Evolutionary conservation across 2,113 vertebrate genomes (phyloP), one percentile per base, ranked within the genome.

Genomic region (Platysteira castanea): DNA sequence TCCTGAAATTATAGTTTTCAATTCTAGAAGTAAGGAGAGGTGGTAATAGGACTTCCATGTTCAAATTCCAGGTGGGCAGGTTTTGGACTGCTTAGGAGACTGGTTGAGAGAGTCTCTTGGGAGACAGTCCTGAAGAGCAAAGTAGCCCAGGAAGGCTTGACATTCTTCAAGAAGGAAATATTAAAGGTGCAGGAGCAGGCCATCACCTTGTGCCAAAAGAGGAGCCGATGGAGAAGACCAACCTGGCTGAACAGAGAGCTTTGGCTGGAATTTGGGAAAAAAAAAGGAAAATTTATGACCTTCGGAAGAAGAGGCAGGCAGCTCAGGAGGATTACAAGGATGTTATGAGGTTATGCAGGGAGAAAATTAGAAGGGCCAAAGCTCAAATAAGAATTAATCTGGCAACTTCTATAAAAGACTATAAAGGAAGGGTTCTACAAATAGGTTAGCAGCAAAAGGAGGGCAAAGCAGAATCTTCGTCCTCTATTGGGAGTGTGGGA

Each of bases 191-290:
- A 41, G 6, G 70, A 49, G 13, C 33, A 49, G 24, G 12, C 10
- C 15, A n/a, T 41, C 15, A 24, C 30, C n/a, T 41, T 30, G 15
- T 56, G 70, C 50, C 60, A 49, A 65, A 65, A 57, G 35, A 65
- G 0, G 0, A 75, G 15, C 13, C 20, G 30, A 30, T 16, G 23
- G 35, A 56, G n/a, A 56, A 65, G 35, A 65, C 10, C 42, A 74
- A 4, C 4, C n/a, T 56, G 50, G 18, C 10, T 47, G 23, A 68
- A 17, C 13, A 47, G 63, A 57, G 5, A 81, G 14, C 52, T 57
- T 39, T 47, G 22, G 7, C 52, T 49, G 35, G 11, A 56, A 35
- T 5, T 49, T 35, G 52, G 20, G 50, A 1, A 8, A 27, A 33
- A 27, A 33, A 39, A 39, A 10, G 10, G 30, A 20, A 85, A 28